Evolutionary conservation across 1,140 invertebrate species (phyloP).

Genomic region (Coelopa frigida): DNA sequence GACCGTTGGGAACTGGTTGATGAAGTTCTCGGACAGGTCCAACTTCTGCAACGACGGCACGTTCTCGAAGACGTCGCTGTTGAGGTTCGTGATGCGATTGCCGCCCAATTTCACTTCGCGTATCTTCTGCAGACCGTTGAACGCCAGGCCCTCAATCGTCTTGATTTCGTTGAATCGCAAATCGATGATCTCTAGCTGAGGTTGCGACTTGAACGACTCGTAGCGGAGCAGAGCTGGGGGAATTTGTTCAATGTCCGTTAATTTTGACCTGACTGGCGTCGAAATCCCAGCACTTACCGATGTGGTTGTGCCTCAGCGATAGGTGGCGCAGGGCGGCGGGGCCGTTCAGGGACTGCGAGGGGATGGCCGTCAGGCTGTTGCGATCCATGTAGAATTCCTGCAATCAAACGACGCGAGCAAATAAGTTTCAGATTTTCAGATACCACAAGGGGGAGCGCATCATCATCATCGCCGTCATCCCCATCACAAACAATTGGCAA

Average conservation of each 20-base stretch:
- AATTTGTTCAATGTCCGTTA: neutral
- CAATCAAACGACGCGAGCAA: conserved; percentile 11
- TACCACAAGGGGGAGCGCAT: too few relatives aligned
- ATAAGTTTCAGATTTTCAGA: too few relatives aligned
- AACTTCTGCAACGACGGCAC: conserved; percentile 65
- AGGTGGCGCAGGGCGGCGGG: conserved; percentile 63
- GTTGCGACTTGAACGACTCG: conserved; percentile 59
- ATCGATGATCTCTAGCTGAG: conserved; percentile 62
- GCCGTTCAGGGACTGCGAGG: conserved; percentile 69
- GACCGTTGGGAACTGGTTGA: conserved; percentile 69
- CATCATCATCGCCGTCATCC: too few relatives aligned
- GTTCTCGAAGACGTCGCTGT: conserved; percentile 70
- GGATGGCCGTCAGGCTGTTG: conserved; percentile 69
- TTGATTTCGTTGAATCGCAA: conserved; percentile 68
- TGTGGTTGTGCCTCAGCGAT: conserved; percentile 68
- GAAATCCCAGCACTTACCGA: conserved; percentile 54
- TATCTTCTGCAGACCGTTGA: conserved; percentile 58
- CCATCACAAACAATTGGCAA: too few relatives aligned
- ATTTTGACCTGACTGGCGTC: neutral
- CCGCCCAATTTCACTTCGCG: conserved; percentile 62
- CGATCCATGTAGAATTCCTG: conserved; percentile 73
- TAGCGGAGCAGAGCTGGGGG: conserved; percentile 57
- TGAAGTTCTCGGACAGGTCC: conserved; percentile 78
- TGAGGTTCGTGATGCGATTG: conserved; percentile 68
- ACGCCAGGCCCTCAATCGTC: conserved; percentile 64